These are phyloP conservation scores for Emys orbicularis DNA, from an alignment of 2,797 vertebrate genomes.

Conservation along the genomic window DNA sequence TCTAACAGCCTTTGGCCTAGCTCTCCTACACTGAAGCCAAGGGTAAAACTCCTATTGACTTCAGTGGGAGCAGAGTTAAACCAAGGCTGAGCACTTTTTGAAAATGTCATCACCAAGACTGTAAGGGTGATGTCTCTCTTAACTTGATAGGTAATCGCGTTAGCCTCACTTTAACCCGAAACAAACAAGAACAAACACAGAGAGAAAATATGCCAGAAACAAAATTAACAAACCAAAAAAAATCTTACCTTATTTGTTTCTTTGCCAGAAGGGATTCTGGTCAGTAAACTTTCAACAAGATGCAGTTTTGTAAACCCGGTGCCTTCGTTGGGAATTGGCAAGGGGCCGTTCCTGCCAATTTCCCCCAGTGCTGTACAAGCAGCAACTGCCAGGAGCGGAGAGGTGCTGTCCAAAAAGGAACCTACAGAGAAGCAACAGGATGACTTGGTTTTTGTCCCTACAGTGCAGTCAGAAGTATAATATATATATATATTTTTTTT, in stretches of 20 bases:
- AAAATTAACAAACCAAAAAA: background rate
- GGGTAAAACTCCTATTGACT: accelerated
- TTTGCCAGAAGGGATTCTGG: conserved; percentile 94
- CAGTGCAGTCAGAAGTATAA: background rate
- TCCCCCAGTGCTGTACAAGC: conserved; percentile 95
- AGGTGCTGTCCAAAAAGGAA: conserved; percentile 91
- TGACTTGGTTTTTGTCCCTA: background rate
- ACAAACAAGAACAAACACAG: background rate
- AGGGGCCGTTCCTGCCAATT: conserved; percentile 92
- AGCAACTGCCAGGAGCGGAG: conserved; percentile 89
- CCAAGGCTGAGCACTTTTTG: accelerated
- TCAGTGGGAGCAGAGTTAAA: background rate
- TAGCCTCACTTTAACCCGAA: background rate
- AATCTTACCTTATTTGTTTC: conserved; percentile 92
- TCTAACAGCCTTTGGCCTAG: background rate
- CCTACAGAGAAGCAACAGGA: conserved; percentile 79
- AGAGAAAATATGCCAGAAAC: background rate
- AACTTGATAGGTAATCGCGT: background rate
- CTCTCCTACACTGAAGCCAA: background rate
- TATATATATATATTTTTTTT: too few species aligned
- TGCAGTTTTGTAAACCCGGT: conserved; percentile 92
- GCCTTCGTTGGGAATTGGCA: conserved; percentile 91
- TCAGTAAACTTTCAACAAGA: conserved; percentile 92
- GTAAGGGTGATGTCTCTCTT: background rate
- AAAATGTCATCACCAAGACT: background rate